Base-by-base conservation (phyloP, 2,113 vertebrate genomes). In the Pollachius pollachius region DNA sequence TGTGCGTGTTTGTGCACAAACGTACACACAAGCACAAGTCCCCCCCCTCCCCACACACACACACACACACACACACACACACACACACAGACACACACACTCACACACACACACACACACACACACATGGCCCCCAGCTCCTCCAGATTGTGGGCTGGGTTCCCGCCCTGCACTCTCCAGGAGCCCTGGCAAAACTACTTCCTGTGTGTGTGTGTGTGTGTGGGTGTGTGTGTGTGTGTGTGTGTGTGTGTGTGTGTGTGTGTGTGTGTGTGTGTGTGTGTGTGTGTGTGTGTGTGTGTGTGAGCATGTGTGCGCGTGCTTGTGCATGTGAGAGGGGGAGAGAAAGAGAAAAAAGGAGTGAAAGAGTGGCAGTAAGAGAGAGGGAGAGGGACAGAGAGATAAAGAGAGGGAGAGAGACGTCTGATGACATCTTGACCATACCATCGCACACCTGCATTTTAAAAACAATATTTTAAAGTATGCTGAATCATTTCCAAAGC, bases 171-270 rank as follows among this genome's bases (percentile, higher is more conserved):
- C 71, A 57, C 62, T 23, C 62, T 68, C 82, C 81, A 67, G 70
- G 79, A 68, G 81, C 84, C 86, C 77, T 75, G 81, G 84, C 85
- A 89, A 70, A 52, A 62, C 64, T 52, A 59, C 69, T 65, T 23
- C 25, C 59, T 57, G 54, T 57, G 54, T 56, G 54, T 48, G 34
- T 58, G 34, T 25, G 34, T 61, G 34, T 52, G 41, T 62, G 62
- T 63, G 62, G 37, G 62, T 64, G 62, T 64, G 62, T 64, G 62
- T 64, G 62, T 65, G 63, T 65, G 62, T 62, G 71, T 23, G 62
- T 79, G 76, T 74, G 67, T 16, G 15, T 72, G 11, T 59, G 8
- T 60, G 3, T 58, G 54, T 21, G 56, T 60, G 6, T 67, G 7
- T 77, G 60, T 73, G 65, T 74, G 56, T 62, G 41, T 69, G 62